Percentiles rank a stretch among this genome's conserved stretches.
These are phyloP conservation scores for Parnassius glacialis DNA, from an alignment of 2,888 invertebrate species.

Conservation along the genomic window DNA sequence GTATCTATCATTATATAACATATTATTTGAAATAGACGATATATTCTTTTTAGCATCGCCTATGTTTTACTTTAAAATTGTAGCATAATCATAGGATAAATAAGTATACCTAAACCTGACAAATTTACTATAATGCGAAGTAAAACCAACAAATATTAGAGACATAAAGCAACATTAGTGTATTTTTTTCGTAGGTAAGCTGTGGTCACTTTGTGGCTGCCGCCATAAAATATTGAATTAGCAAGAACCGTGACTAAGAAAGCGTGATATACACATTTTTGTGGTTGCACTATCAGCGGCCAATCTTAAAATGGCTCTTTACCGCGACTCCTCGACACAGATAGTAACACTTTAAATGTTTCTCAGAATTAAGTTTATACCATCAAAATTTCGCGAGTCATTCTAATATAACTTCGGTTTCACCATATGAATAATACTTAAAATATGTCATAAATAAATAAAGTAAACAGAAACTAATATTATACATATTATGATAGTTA, in stretches of 20 bases:
- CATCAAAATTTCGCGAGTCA: conserved; percentile 20
- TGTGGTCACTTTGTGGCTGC: conserved; percentile 20
- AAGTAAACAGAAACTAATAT: too few species aligned
- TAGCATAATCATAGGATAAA: too few species aligned
- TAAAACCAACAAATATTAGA: too few species aligned
- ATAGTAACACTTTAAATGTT: conserved; percentile 21
- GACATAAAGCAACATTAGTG: too few species aligned
- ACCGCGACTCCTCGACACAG: conserved; percentile 29
- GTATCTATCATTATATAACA: too few species aligned
- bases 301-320: conserved; percentile 18
- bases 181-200: background rate
- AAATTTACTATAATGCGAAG: too few species aligned
- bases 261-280: conserved; percentile 56
- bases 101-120: too few species aligned
- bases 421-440: background rate
- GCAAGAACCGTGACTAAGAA: conserved; percentile 60
- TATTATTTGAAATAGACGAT: too few species aligned
- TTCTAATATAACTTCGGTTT: background rate
- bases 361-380: conserved; percentile 23
- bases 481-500: too few species aligned
- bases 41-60: too few species aligned
- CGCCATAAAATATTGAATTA: conserved; percentile 52
- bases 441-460: too few species aligned
- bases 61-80: too few species aligned
- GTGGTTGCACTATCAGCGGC: conserved; percentile 45